Conservation (phyloP, 2,797 vertebrate genomes). For the Spinus pinus region DNA sequence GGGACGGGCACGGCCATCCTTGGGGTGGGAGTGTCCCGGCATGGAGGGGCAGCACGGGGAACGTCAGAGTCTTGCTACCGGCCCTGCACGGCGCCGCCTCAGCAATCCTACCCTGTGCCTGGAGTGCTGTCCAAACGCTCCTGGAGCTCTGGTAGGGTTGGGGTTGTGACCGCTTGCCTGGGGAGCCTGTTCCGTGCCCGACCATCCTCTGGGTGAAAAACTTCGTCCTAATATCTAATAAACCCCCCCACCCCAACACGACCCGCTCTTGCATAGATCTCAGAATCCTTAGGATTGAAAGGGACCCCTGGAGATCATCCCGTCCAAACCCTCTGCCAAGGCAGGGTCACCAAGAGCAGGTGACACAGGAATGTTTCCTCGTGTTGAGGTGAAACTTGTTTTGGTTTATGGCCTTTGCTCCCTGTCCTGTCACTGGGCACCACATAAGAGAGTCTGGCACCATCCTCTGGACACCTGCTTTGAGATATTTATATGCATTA, state of each 20-base stretch:
- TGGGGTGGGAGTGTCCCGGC: rapidly evolving
- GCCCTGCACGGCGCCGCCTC: neutral
- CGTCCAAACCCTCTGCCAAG: neutral
- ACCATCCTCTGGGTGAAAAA: neutral
- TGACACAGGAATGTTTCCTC: neutral
- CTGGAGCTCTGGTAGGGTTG: neutral
- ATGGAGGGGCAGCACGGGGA: rapidly evolving
- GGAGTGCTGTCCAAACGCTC: neutral
- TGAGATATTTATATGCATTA: neutral
- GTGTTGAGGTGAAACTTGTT: neutral
- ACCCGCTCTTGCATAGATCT: too few species aligned
- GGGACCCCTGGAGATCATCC: neutral
- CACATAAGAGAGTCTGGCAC: neutral
- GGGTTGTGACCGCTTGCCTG: neutral
- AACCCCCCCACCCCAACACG: rapidly evolving
- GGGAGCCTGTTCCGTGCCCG: neutral
- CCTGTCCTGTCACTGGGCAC: rapidly evolving
- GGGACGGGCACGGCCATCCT: rapidly evolving
- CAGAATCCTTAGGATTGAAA: neutral
- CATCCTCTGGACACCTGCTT: neutral
- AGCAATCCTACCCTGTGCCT: neutral
- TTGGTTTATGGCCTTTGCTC: neutral
- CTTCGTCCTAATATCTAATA: neutral
- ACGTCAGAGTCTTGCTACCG: rapidly evolving
- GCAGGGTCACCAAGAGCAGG: neutral